Conservation (phyloP, 2,888 invertebrate species). For the Folsomia candida region DNA sequence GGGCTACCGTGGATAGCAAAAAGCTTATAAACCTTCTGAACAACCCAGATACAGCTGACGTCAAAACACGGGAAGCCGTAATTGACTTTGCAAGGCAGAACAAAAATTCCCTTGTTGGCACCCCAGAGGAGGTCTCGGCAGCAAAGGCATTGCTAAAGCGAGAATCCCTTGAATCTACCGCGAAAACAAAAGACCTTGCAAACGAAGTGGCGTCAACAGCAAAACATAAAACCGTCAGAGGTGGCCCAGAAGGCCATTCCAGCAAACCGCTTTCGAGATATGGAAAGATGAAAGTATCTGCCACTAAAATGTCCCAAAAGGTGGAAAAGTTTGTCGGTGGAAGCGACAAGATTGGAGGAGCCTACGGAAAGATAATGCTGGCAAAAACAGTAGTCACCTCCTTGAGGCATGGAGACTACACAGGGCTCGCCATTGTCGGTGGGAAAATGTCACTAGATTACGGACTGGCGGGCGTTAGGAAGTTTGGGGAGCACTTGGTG, state of each 20-base stretch:
- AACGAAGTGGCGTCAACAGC: no score
- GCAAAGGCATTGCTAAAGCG: neutral
- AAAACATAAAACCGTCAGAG: no score
- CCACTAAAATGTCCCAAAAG: neutral
- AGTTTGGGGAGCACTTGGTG: neutral
- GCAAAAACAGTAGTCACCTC: constrained; percentile 17
- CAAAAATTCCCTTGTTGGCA: neutral
- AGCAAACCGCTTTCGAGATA: neutral
- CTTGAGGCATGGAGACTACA: constrained; percentile 21
- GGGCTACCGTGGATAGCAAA: no score
- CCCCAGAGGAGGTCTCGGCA: neutral
- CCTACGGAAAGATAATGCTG: constrained; percentile 11
- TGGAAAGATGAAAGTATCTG: neutral
- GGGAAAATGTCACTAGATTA: constrained; percentile 16
- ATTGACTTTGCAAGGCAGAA: neutral
- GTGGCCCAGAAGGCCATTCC: no score
- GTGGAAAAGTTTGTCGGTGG: neutral
- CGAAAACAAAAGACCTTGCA: no score
- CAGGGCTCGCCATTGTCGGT: constrained; percentile 25
- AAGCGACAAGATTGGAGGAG: neutral
- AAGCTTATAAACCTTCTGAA: no score
- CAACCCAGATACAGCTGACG: no score
- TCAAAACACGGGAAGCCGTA: no score
- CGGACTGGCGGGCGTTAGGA: neutral
- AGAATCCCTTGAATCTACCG: neutral